These are phyloP conservation scores for Drosophila mojavensis DNA, from an alignment of 1,140 invertebrate genomes.

Conservation along the genomic window DNA sequence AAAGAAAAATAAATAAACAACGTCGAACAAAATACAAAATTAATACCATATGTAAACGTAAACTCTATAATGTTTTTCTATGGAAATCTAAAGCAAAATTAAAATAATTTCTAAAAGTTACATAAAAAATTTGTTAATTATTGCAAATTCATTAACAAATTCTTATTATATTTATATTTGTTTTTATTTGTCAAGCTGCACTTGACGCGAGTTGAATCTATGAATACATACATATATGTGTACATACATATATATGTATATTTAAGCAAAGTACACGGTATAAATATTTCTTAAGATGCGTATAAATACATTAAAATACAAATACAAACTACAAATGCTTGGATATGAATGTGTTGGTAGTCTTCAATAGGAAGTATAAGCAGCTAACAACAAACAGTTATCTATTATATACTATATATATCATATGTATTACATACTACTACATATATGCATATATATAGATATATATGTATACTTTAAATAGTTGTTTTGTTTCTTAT, in stretches of 20 bases:
- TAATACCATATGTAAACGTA: constrained; percentile 27
- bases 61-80: not conserved
- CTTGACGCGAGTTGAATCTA: not conserved
- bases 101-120: constrained; percentile 1
- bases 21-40: constrained; percentile 26
- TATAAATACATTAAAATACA: constrained; percentile 46
- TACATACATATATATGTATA: constrained; percentile 9
- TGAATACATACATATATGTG: constrained; percentile 16
- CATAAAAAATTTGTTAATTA: not conserved
- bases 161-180: not conserved
- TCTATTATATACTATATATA: constrained; percentile 43
- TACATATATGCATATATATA: constrained; percentile 13
- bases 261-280: constrained; percentile 10
- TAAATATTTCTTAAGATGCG: constrained; percentile 31
- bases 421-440: constrained; percentile 46
- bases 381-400: constrained; percentile 82
- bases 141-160: constrained; percentile 27
- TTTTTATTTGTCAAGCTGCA: constrained; percentile 6
- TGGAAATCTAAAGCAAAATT: constrained; percentile 13
- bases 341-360: constrained; percentile 67
- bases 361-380: constrained; percentile 82
- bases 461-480: constrained; percentile 57
- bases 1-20: constrained; percentile 8
- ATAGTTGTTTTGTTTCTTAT: constrained; percentile 38
- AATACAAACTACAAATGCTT: constrained; percentile 62